Conservation (phyloP, 2,888 invertebrate genomes). For the Hypomecis atomaria region DNA sequence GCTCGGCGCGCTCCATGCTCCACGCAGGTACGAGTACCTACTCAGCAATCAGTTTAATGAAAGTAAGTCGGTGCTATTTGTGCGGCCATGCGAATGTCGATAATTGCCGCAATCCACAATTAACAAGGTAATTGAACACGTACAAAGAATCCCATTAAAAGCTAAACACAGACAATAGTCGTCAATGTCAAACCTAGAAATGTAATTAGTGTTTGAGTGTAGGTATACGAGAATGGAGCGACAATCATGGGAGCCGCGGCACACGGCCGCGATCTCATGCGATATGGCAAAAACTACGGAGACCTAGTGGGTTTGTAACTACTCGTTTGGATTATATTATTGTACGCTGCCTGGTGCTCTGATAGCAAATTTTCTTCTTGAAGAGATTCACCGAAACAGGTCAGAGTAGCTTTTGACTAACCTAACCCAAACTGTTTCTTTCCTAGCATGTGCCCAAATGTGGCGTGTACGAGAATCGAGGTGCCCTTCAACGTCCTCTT, state of each 20-base stretch:
- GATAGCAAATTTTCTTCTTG: background rate
- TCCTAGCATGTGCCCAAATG: no score
- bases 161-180: slow-evolving; percentile 13
- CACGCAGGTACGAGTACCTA: no score
- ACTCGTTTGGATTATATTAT: slow-evolving; percentile 11
- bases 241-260: slow-evolving; percentile 7
- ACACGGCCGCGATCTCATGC: background rate
- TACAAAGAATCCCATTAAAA: slow-evolving; percentile 17
- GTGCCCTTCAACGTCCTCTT: no score
- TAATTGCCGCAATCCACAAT: background rate
- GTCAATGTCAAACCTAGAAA: slow-evolving; percentile 18
- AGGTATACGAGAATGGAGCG: background rate
- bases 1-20: background rate
- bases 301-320: background rate
- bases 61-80: background rate
- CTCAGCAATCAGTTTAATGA: background rate
- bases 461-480: no score
- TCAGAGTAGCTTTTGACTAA: no score
- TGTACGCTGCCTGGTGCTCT: background rate
- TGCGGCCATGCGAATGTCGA: background rate
- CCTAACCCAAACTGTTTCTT: no score
- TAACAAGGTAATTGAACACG: background rate
- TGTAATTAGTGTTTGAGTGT: slow-evolving; percentile 1
- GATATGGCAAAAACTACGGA: background rate
- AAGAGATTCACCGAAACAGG: background rate